Conservation (phyloP, 2,113 vertebrate genomes). For the Brienomyrus longianalis region DNA sequence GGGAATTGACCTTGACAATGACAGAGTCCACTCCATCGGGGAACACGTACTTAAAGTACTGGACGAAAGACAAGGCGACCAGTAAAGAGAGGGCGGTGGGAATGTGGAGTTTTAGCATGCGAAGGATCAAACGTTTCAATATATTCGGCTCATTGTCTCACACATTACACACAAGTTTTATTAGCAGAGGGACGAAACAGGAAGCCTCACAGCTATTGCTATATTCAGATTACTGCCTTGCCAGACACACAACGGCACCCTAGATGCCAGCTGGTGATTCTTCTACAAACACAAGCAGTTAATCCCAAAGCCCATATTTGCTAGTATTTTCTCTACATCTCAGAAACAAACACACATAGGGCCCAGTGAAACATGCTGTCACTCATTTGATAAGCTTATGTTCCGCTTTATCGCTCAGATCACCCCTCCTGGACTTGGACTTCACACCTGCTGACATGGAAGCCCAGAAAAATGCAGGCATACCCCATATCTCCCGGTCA, state of each 20-base stretch:
- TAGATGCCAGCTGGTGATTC: neutral
- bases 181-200: neutral
- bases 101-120: neutral
- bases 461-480: neutral
- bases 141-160: neutral
- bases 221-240: neutral
- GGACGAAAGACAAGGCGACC: neutral
- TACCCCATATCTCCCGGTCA: neutral
- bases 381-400: neutral
- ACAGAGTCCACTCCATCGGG: slow-evolving; percentile 80
- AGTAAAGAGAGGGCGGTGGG: neutral
- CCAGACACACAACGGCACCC: neutral
- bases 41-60: slow-evolving; percentile 95
- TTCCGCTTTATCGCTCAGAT: neutral
- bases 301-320: neutral
- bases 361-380: neutral
- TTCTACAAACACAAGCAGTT: neutral
- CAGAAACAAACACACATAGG: neutral
- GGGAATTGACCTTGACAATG: slow-evolving; percentile 88
- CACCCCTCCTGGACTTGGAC: neutral
- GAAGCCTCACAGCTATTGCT: neutral
- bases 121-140: neutral
- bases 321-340: neutral
- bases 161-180: neutral
- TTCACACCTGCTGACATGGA: slow-evolving; percentile 12